Evolutionary conservation across 2,888 invertebrate species (phyloP), one percentile per base, ranked within the genome.

Genomic region (Pyralis farinalis): DNA sequence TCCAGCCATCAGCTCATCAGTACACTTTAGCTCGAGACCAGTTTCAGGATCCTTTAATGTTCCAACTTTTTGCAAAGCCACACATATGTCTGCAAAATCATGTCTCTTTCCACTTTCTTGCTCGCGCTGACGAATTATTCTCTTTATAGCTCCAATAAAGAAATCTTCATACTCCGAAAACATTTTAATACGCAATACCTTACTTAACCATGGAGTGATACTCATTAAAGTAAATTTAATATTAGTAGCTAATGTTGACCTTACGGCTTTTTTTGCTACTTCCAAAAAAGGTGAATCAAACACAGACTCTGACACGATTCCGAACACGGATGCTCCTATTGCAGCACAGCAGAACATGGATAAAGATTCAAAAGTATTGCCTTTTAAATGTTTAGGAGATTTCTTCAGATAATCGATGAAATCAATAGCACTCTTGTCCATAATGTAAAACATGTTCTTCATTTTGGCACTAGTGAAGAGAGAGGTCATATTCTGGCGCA

Each of bases 401-500:
- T 49, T 43, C 3, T 61, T 65, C 4, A 78, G 44, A 28, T 48
- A 65, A 1, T 64, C 48, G 1, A 73, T 55, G 31, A 77, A 78
- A 42, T 78, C 73, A 42, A 58, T 56, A 0, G 71, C 72, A 28
- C 71, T 67, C 35, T 66, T 71, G 7, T 71, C 70, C 29, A 79
- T 67, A 1, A 77, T 70, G 34, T 66, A 67, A 43, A 67, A 80
- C 76, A 85, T 75, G 12, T 73, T 78, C 37, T 64, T 77, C n/a
- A 85, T 53, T 47, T 84, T 85, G 0, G 60, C 53, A 0, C 66
- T 55, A 0, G 81, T 80, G 44, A 86, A 85, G 0, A 77, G 54
- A 0, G 84, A 78, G 0, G 75, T 68, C 43, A 87, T 49, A 37
- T 69, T 80, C 27, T 80, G 78, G 8, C 83, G 57, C 7, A 81